Percentiles rank a stretch among this genome's conserved stretches.
Conservation (phyloP, 2,113 vertebrate genomes). For the Monopterus albus region DNA sequence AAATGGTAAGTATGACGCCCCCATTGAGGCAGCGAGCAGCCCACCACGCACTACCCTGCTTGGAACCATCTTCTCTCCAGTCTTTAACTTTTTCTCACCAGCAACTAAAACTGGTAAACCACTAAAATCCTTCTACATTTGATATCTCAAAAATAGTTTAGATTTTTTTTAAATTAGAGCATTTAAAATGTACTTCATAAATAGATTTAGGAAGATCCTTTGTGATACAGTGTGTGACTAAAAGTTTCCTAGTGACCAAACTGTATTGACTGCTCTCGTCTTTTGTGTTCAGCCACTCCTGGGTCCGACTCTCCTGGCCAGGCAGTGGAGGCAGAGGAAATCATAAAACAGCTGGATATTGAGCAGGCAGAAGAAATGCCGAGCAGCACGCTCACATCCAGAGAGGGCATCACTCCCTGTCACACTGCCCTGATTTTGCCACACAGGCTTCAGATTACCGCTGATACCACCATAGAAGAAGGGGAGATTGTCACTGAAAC, state of each 20-base stretch:
- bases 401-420: slow-evolving; percentile 79
- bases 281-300: slow-evolving; percentile 83
- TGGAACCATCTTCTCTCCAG: slow-evolving; percentile 98
- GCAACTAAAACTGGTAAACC: slow-evolving; percentile 96
- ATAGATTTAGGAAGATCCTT: background rate
- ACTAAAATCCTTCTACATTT: background rate
- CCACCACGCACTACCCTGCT: slow-evolving; percentile 94
- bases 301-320: slow-evolving; percentile 95
- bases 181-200: no score
- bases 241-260: background rate
- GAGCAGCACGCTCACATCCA: slow-evolving; percentile 89
- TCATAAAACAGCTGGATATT: slow-evolving; percentile 96
- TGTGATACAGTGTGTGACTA: background rate
- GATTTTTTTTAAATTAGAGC: no score
- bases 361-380: slow-evolving; percentile 94
- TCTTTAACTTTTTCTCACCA: slow-evolving; percentile 99
- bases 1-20: slow-evolving; percentile 93
- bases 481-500: slow-evolving; percentile 86
- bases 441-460: slow-evolving; percentile 79
- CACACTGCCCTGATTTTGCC: slow-evolving; percentile 65
- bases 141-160: background rate
- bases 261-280: background rate
- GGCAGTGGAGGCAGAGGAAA: slow-evolving; percentile 94
- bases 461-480: slow-evolving; percentile 86
- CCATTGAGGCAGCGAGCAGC: slow-evolving; percentile 83